These are phyloP conservation scores for Drosophila neoperkinsi DNA, from an alignment of 2,888 invertebrate genomes.

Conservation along the genomic window DNA sequence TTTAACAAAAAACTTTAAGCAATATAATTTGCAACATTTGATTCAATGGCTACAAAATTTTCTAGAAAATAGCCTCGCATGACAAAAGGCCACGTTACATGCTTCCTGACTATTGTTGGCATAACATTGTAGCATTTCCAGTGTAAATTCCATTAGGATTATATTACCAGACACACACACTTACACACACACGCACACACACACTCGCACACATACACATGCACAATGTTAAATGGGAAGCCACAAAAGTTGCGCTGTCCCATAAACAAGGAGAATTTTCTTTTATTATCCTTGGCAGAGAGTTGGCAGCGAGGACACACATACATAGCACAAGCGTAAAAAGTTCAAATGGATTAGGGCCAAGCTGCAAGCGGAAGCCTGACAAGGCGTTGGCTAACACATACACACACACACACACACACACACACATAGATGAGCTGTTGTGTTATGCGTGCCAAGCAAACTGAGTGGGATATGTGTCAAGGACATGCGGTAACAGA, in stretches of 20 bases:
- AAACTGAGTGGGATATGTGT: slow-evolving; percentile 66
- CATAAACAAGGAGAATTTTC: slow-evolving; percentile 71
- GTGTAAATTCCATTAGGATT: slow-evolving; percentile 82
- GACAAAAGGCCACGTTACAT: slow-evolving; percentile 61
- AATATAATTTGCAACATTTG: slow-evolving; percentile 25
- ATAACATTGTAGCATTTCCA: slow-evolving; percentile 56
- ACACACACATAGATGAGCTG: slow-evolving; percentile 15
- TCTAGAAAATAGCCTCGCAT: slow-evolving; percentile 27
- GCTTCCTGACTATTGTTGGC: slow-evolving; percentile 57
- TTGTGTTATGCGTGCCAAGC: slow-evolving; percentile 69
- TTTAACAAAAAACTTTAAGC: not conserved
- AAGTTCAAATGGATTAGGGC: slow-evolving; percentile 78
- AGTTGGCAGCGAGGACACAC: slow-evolving; percentile 56
- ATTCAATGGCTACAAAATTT: slow-evolving; percentile 8
- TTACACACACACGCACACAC: slow-evolving; percentile 19
- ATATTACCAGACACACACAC: slow-evolving; percentile 64
- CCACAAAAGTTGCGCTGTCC: slow-evolving; percentile 71
- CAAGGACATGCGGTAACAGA: slow-evolving; percentile 66
- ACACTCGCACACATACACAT: slow-evolving; percentile 15
- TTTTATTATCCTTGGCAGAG: slow-evolving; percentile 77
- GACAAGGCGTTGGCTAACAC: slow-evolving; percentile 70
- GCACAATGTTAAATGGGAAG: slow-evolving; percentile 40
- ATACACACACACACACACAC: slow-evolving; percentile 21
- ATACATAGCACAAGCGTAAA: slow-evolving; percentile 31
- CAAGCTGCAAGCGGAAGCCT: slow-evolving; percentile 67